Evolutionary conservation across 2,797 vertebrate species (phyloP).

Genomic region (Acanthornis magna): DNA sequence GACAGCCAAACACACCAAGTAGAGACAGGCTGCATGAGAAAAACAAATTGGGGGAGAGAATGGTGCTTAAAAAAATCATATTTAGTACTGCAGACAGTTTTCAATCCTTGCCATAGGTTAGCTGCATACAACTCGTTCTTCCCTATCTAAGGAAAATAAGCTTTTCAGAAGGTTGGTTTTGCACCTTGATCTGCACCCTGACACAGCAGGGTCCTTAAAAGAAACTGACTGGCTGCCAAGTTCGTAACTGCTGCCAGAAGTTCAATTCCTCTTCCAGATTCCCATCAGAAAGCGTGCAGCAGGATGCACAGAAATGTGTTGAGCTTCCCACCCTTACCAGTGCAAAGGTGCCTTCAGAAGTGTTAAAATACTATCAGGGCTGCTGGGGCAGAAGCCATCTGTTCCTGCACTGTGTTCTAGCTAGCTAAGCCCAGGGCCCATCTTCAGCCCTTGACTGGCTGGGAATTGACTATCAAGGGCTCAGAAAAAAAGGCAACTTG

Average conservation of each 20-base stretch:
- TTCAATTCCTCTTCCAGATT: conserved; percentile 10
- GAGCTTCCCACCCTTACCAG: background rate
- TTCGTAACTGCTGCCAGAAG: background rate
- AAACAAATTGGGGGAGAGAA: background rate
- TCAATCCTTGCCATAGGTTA: background rate
- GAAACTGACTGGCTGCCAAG: background rate
- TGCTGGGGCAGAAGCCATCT: background rate
- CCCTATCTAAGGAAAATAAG: background rate
- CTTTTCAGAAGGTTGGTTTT: background rate
- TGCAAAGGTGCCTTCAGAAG: conserved; percentile 15
- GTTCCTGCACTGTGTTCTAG: background rate
- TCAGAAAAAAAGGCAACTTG: background rate
- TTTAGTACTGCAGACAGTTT: background rate
- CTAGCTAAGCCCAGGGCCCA: background rate
- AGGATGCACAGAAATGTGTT: background rate
- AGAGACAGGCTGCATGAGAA: background rate
- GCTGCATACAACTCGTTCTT: background rate
- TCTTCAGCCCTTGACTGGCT: background rate
- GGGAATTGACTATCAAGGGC: background rate
- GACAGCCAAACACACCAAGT: background rate
- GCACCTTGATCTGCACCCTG: conserved; percentile 8
- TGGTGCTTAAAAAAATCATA: background rate
- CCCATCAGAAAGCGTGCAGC: background rate
- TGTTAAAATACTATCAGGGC: background rate
- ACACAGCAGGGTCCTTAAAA: background rate